Evolutionary conservation across 2,888 invertebrate genomes (phyloP).

Genomic region (Apantesis nais): DNA sequence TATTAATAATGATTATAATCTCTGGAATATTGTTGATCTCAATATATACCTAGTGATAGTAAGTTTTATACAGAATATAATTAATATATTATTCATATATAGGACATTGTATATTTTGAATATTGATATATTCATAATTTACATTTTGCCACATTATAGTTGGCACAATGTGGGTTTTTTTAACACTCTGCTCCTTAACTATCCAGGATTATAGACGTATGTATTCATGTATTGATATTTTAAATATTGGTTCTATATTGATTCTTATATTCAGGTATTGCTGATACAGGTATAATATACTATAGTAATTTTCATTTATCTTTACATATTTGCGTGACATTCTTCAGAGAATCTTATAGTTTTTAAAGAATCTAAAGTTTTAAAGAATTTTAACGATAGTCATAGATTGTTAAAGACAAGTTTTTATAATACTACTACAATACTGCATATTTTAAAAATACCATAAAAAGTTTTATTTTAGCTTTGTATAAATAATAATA

Average conservation of each 20-base stretch:
- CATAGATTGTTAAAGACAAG: not conserved
- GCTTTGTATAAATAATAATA: too few species aligned
- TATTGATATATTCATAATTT: not conserved
- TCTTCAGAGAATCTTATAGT: conserved; percentile 8
- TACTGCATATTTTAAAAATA: not conserved
- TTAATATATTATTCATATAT: too few species aligned
- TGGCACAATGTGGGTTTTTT: not conserved
- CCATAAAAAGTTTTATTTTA: too few species aligned
- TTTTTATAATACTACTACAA: too few species aligned
- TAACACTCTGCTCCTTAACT: not conserved
- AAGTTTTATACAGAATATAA: not conserved
- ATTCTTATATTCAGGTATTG: conserved; percentile 48
- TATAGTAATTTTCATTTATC: conserved; percentile 27
- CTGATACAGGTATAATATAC: conserved; percentile 49
- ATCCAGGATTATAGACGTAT: not conserved
- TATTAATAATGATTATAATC: conserved; percentile 24
- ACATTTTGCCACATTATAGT: not conserved
- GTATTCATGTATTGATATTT: conserved; percentile 27
- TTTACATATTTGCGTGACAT: not conserved
- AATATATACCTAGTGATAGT: conserved; percentile 4
- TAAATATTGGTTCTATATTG: conserved; percentile 47
- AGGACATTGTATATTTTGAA: too few species aligned
- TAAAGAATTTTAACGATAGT: not conserved
- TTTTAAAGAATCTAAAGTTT: too few species aligned
- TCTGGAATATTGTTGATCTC: not conserved